Base-by-base conservation (phyloP, 2,113 vertebrate genomes). In the Dasyornis broadbenti region DNA sequence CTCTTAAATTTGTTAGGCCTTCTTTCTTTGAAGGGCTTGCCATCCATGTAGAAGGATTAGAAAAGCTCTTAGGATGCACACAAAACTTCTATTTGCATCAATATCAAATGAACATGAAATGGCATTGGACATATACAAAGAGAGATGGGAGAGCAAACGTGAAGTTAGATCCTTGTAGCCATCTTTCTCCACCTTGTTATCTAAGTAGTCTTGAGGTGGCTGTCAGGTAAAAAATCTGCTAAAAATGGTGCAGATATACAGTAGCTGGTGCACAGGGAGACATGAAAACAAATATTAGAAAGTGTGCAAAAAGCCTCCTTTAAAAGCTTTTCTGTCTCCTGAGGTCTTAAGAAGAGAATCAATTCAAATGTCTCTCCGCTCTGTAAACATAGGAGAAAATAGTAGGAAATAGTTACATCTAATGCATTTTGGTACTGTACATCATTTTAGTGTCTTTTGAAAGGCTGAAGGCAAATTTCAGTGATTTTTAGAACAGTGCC, bases 301-400 rank as follows among this genome's bases (percentile, higher is more conserved):
- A 78, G 56, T 72, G 88, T 93, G 81, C 65, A 95, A 94, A 96
- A 94, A 95, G 77, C 53, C 27, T 96, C 26, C 35, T 89, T 88
- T 97, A 96, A 94, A 96, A 97, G 90, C 82, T 97, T 96, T 94
- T 86, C 68, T 89, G 6, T 91, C 93, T 97, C 94, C 30, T 35
- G 95, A 81, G 93, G 33, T 91, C 92, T 95, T 92, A 70, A 95
- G 92, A 91, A 78, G 33, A 59, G 42, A 92, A 94, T 88, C 9
- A 92, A 28, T 89, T 92, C 69, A 95, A 92, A 92, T 89, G 31
- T 15, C 26, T 88, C 20, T 75, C 69, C 33, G 24, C 57, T 57
- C 15, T 44, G 60, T 86, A 78, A 93, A 95, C 50, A 78, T 14
- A 52, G 31, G 11, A 69, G 35, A 88, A 89, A 93, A 86, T 44